Percentiles rank a stretch among this genome's conserved stretches.
These are phyloP conservation scores for Solen grandis DNA, from an alignment of 1,140 invertebrate genomes.

Conservation along the genomic window DNA sequence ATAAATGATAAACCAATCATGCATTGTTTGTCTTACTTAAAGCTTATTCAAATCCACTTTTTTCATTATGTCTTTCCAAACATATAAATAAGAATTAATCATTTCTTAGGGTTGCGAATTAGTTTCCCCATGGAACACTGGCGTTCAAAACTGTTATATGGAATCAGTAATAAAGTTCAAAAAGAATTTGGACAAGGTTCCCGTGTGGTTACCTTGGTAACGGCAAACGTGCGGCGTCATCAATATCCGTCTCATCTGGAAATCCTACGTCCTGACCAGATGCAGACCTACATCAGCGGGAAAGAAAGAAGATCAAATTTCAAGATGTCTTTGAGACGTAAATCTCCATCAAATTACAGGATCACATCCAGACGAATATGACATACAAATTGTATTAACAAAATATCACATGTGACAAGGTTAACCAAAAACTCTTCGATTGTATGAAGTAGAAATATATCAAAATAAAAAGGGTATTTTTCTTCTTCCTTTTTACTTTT, in stretches of 20 bases:
- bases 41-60: neutral
- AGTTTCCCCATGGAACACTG: neutral
- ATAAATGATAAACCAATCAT: too few relatives aligned
- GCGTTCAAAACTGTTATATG: too few relatives aligned
- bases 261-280: constrained; percentile 1
- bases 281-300: neutral
- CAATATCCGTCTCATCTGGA: constrained; percentile 36
- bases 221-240: constrained; percentile 40
- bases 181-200: neutral
- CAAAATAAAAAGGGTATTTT: too few relatives aligned
- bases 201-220: constrained; percentile 37
- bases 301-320: neutral
- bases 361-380: neutral
- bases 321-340: neutral
- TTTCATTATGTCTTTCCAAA: neutral
- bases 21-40: too few relatives aligned
- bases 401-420: neutral
- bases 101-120: neutral
- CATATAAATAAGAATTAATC: neutral
- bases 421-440: neutral
- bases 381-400: neutral
- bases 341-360: neutral
- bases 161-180: neutral
- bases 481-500: too few relatives aligned
- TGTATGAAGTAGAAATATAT: too few relatives aligned